A percentile compares a stretch with the other conserved stretches of the same genome.
Conservation (phyloP, 1,140 invertebrate species). For the Akabosia matsudoensis region DNA sequence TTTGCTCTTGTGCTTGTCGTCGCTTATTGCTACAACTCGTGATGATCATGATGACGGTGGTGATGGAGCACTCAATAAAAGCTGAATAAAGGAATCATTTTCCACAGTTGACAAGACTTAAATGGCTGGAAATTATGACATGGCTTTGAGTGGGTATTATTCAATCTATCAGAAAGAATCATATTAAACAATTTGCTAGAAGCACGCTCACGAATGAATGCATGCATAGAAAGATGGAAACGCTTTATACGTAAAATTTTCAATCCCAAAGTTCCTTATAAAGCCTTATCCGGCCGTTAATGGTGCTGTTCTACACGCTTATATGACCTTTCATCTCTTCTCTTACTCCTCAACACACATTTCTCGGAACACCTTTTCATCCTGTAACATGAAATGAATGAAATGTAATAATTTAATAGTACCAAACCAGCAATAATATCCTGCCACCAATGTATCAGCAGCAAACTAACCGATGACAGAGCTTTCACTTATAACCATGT, state of each 20-base stretch:
- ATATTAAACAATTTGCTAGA: neutral
- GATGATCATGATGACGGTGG: neutral
- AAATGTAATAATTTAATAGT: constrained; percentile 12
- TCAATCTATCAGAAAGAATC: constrained; percentile 6
- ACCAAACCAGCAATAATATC: neutral
- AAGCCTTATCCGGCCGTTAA: neutral
- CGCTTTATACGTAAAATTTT: too few species aligned
- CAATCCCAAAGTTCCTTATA: neutral
- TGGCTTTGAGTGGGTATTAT: constrained; percentile 20
- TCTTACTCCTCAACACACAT: neutral
- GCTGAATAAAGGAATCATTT: constrained; percentile 19
- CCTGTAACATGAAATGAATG: constrained; percentile 7
- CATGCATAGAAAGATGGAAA: too few species aligned
- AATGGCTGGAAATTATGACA: constrained; percentile 23
- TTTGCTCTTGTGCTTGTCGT: neutral
- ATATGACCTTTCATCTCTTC: neutral
- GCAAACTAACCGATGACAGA: constrained; percentile 11
- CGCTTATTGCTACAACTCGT: neutral
- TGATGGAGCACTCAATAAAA: constrained; percentile 1
- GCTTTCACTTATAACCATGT: too few species aligned
- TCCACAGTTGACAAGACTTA: constrained; percentile 22
- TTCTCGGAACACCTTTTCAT: neutral
- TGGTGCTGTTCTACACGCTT: neutral
- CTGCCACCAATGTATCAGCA: neutral
- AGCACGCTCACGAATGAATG: neutral